A percentile compares a stretch with the other conserved stretches of the same genome.
These are phyloP conservation scores for Hexactinellida sp. DNA, from an alignment of 37 sponge, comb jelly and placozoan genomes.

Conservation along the genomic window DNA sequence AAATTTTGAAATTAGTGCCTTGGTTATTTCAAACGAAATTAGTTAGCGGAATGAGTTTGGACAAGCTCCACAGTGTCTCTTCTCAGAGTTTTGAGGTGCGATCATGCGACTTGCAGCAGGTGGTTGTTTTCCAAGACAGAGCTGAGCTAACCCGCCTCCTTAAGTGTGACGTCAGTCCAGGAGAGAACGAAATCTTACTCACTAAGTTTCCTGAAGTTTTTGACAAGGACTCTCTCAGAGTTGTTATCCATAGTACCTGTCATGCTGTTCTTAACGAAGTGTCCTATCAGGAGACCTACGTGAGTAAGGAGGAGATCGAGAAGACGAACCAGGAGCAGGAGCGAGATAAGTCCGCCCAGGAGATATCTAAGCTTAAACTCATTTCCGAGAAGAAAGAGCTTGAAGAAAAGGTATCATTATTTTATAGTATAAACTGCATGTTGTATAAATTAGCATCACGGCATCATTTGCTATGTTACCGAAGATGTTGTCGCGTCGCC, in stretches of 20 bases:
- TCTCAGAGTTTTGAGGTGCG: neutral
- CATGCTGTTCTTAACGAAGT: neutral
- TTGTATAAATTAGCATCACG: too few species aligned
- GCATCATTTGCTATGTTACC: too few species aligned
- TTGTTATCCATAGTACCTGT: slow-evolving; percentile 8
- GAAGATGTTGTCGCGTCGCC: too few species aligned
- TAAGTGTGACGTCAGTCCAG: neutral
- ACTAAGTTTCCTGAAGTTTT: neutral
- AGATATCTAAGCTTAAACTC: neutral
- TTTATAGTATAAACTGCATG: too few species aligned
- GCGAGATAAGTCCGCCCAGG: neutral
- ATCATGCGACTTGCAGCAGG: neutral
- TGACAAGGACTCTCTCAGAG: slow-evolving; percentile 23
- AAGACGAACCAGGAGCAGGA: slow-evolving; percentile 9
- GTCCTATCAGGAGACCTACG: neutral
- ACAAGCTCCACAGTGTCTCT: neutral
- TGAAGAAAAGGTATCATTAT: neutral
- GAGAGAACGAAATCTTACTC: slow-evolving; percentile 24
- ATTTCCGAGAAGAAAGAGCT: slow-evolving; percentile 1
- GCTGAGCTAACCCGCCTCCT: slow-evolving; percentile 21
- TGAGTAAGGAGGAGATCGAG: slow-evolving; percentile 2
- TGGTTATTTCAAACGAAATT: too few species aligned
- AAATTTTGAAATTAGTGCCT: too few species aligned
- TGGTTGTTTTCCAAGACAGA: slow-evolving; percentile 24
- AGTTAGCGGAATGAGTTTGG: neutral